These are phyloP conservation scores for Lycodopsis pacificus DNA, from an alignment of 2,797 vertebrate species.

Conservation along the genomic window DNA sequence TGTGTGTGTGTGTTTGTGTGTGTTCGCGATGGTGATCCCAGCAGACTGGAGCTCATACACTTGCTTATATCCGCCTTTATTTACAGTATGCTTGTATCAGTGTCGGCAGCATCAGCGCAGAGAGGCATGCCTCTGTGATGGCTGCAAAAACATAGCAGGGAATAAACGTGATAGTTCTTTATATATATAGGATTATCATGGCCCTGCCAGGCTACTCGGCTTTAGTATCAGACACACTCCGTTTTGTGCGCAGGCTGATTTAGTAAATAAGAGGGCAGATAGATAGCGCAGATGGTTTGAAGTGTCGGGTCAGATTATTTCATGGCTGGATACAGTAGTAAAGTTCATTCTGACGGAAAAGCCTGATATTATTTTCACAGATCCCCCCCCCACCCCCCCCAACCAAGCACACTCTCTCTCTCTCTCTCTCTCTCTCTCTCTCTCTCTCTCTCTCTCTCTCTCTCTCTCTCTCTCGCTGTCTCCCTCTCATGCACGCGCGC, in stretches of 20 bases:
- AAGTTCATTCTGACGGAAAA: constrained; percentile 98
- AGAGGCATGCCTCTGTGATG: constrained; percentile 18
- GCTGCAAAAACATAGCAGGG: constrained; percentile 43
- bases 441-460: constrained; percentile 72
- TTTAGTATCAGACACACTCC: constrained; percentile 95
- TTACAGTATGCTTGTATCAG: constrained; percentile 19
- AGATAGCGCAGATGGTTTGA: constrained; percentile 99
- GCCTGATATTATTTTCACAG: constrained; percentile 97
- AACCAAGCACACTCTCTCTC: background rate
- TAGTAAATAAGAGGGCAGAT: constrained; percentile 98
- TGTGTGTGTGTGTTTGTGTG: background rate
- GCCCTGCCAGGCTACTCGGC: constrained; percentile 84
- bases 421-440: constrained; percentile 10
- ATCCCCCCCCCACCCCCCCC: constrained; percentile 78
- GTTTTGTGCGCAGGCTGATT: constrained; percentile 90
- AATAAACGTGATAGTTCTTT: constrained; percentile 56
- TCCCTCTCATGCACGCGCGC: constrained; percentile 82
- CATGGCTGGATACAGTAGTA: constrained; percentile 94
- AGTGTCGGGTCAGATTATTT: constrained; percentile 99
- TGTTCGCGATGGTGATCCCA: background rate
- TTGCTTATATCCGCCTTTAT: constrained; percentile 16
- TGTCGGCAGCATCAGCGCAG: constrained; percentile 10
- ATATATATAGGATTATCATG: constrained; percentile 64
- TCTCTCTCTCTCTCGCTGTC: constrained; percentile 83
- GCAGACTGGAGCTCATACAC: constrained; percentile 1